Evolutionary conservation across 2,113 vertebrate species (phyloP), one percentile per base, ranked within the genome.

Genomic region (Scophthalmus maximus): DNA sequence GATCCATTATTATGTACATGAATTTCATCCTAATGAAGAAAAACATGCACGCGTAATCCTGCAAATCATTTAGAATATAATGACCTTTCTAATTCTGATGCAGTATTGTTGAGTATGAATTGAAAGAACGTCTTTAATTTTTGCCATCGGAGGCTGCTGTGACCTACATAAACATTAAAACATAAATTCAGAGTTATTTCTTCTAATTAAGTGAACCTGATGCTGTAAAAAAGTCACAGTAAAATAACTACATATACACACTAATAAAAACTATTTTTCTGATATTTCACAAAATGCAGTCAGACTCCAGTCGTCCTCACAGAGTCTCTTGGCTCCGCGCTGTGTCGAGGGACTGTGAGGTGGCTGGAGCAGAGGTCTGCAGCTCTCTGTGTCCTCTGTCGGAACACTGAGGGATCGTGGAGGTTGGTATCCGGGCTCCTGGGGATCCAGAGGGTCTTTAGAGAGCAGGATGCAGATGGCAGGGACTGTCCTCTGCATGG

Each of bases 391-490:
- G 0, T 82, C 78, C 61, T 85, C 80, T 46, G 42, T 5, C 8
- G 42, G 42, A 46, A n/a, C 42, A 0, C 55, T 57, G 14, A 0
- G 61, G 7, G 85, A 80, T 34, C 76, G 91, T 0, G 96, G 96
- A 15, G 94, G 90, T 75, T 98, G 96, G 81, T 98, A 98, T 52
- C 96, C 96, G 0, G 69, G 89, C 80, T 97, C 95, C 49, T 44
- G 82, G 30, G 95, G 93, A 74, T 98, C 95, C 88, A 98, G 88
- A 0, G 95, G 95, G 64, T 97, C 96, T 85, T 95, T 95, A 81
- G 95, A 98, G 67, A 98, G 95, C 44, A 98, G 93, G 85, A 98
- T 97, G 73, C 94, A 96, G 81, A 98, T 95, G 68, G 94, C 93
- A 22, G 97, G 95, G 27, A 96, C 93, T 0, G 94, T 97, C 87